Conservation (phyloP, 2,113 vertebrate species). For the Tachuris rubrigastra region DNA sequence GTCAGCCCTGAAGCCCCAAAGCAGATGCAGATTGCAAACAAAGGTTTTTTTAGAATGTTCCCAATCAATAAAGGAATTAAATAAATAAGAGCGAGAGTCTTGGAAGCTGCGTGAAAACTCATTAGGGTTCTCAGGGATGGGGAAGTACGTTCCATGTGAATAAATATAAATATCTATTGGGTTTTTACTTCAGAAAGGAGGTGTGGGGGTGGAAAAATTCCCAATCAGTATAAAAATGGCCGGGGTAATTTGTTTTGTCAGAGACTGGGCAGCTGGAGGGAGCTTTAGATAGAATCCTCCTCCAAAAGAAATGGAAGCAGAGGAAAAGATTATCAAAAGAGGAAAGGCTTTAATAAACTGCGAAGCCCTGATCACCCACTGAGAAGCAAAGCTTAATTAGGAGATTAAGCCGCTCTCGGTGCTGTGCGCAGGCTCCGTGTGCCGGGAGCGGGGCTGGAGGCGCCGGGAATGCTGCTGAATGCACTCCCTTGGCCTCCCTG, state of each 20-base stretch:
- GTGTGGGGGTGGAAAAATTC: neutral
- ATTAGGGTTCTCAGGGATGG: neutral
- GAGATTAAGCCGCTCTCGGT: neutral
- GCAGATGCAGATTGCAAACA: neutral
- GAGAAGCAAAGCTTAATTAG: neutral
- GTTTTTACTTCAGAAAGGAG: neutral
- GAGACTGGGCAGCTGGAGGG: neutral
- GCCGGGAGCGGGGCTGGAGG: neutral
- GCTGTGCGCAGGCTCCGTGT: neutral
- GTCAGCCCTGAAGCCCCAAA: neutral
- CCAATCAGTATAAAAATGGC: neutral
- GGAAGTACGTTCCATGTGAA: neutral
- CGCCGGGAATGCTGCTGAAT: neutral
- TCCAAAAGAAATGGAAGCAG: neutral
- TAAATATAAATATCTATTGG: neutral
- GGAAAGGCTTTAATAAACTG: constrained; percentile 37
- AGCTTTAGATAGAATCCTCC: neutral
- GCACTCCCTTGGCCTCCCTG: neutral
- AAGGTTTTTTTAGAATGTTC: neutral
- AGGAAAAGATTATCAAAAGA: neutral
- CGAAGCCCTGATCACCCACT: neutral
- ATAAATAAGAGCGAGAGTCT: neutral
- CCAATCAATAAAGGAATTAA: neutral
- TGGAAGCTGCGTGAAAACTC: neutral
- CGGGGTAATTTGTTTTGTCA: neutral